Conservation (phyloP, 2,113 vertebrate species). For the Galbula dea region DNA sequence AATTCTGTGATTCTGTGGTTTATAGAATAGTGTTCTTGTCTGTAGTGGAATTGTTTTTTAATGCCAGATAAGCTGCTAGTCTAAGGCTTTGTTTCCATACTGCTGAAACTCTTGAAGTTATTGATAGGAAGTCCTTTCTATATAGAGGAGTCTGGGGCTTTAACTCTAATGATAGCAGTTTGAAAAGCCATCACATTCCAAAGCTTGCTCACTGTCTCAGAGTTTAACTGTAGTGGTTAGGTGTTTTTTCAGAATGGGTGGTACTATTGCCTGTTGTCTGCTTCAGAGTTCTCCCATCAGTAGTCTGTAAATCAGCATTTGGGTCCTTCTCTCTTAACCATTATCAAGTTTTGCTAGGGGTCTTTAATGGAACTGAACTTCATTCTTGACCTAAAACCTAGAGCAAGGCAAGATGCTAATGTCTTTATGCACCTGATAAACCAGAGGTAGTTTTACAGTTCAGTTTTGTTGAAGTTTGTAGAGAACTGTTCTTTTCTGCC, state of each 20-base stretch:
- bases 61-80: not conserved
- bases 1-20: no score
- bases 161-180: not conserved
- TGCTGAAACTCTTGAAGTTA: not conserved
- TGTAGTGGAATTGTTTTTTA: not conserved
- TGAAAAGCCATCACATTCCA: rapidly evolving
- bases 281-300: not conserved
- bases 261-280: not conserved
- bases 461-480: not conserved
- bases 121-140: not conserved
- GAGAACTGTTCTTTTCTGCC: no score
- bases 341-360: not conserved
- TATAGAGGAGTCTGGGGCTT: not conserved
- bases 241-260: not conserved
- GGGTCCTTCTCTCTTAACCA: not conserved
- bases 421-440: not conserved
- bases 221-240: not conserved
- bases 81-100: not conserved
- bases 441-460: not conserved
- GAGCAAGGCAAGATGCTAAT: not conserved
- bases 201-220: rapidly evolving
- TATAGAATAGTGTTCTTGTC: not conserved
- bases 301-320: not conserved
- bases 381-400: not conserved
- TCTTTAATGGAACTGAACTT: not conserved